Evolutionary conservation across 2,888 invertebrate species (phyloP).

Genomic region (Dasypogon diadema): DNA sequence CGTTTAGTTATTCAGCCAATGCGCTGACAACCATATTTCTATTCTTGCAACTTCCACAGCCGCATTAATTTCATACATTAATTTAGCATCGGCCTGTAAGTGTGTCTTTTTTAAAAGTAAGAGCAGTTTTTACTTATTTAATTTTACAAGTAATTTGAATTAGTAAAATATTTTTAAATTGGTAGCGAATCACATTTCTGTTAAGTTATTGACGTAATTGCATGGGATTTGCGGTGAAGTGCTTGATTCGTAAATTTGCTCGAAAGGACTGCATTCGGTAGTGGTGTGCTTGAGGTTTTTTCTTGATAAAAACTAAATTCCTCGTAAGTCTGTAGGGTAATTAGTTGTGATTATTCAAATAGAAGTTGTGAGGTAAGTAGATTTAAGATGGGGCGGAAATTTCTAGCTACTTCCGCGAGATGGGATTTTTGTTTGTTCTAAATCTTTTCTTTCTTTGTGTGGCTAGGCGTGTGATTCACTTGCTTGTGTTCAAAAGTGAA

Average conservation of each 20-base stretch:
- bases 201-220: too few relatives aligned
- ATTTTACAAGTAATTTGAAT: not conserved
- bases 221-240: not conserved
- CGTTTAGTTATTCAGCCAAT: slow-evolving; percentile 28
- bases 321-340: not conserved
- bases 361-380: too few relatives aligned
- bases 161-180: not conserved
- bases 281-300: slow-evolving; percentile 5
- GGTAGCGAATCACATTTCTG: not conserved
- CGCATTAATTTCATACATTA: slow-evolving; percentile 53
- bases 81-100: slow-evolving; percentile 57
- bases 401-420: too few relatives aligned
- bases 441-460: not conserved
- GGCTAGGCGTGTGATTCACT: slow-evolving; percentile 2
- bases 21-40: slow-evolving; percentile 21
- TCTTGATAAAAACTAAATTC: not conserved
- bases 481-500: not conserved
- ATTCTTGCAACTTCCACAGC: slow-evolving; percentile 26
- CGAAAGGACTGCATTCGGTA: not conserved
- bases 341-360: too few relatives aligned
- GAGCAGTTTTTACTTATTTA: slow-evolving; percentile 8
- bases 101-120: slow-evolving; percentile 53
- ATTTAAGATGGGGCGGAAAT: too few relatives aligned
- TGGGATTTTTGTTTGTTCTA: not conserved
- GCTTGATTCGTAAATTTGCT: too few relatives aligned